These are phyloP conservation scores for Dasypogon diadema DNA, from an alignment of 2,888 invertebrate species.

Conservation along the genomic window DNA sequence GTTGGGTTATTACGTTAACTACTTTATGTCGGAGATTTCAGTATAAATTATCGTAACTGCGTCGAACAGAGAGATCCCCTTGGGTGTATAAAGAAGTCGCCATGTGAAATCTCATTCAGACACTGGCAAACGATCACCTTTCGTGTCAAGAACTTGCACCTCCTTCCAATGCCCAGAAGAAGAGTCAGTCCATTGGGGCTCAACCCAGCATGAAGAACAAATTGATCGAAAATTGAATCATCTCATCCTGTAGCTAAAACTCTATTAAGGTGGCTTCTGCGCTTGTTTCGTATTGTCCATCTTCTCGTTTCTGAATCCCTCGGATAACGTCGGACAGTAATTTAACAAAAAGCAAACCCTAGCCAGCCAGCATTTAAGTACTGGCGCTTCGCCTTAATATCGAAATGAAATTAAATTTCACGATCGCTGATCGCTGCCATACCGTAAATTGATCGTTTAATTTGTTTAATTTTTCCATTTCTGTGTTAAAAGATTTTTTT, in stretches of 20 bases:
- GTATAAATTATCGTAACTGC: constrained; percentile 23
- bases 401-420: constrained; percentile 37
- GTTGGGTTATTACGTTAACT: constrained; percentile 42
- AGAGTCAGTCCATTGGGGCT: neutral
- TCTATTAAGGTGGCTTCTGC: constrained; percentile 32
- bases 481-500: constrained; percentile 2
- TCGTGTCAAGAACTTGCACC: constrained; percentile 37
- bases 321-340: too few relatives aligned
- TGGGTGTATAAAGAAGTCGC: constrained; percentile 7
- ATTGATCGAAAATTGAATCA: constrained; percentile 50
- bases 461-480: constrained; percentile 36
- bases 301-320: neutral
- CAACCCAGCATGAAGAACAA: constrained; percentile 41
- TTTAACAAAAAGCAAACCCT: neutral
- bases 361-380: neutral
- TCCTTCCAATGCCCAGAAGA: neutral
- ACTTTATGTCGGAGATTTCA: constrained; percentile 41
- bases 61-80: constrained; percentile 4
- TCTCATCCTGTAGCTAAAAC: constrained; percentile 29
- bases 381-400: constrained; percentile 10
- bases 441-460: constrained; percentile 47
- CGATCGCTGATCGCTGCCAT: constrained; percentile 24
- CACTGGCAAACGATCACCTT: constrained; percentile 31
- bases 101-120: constrained; percentile 11
- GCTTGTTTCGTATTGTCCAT: constrained; percentile 24